Conservation (phyloP, 2,797 vertebrate species). For the Squalus acanthias region DNA sequence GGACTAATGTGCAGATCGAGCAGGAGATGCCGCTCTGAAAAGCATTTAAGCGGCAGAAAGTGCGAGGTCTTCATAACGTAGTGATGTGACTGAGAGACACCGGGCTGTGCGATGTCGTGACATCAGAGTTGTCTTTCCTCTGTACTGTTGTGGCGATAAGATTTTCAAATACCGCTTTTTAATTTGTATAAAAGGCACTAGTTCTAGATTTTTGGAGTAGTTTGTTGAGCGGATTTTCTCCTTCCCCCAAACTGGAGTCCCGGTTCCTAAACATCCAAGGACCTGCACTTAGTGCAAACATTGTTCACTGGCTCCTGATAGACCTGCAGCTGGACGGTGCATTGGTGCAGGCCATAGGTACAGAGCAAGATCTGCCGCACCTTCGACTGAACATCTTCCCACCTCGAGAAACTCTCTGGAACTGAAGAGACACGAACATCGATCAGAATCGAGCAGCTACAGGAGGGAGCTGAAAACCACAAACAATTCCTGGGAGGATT, state of each 20-base stretch:
- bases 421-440: not conserved
- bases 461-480: not conserved
- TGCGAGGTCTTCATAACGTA: not conserved
- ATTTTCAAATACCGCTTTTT: not conserved
- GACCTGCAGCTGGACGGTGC: not conserved
- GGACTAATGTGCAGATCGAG: not conserved
- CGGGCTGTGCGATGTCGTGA: too few relatives aligned
- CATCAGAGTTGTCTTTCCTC: not conserved
- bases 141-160: not conserved
- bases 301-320: not conserved
- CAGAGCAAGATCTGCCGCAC: not conserved
- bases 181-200: not conserved
- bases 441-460: not conserved
- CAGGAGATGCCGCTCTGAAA: not conserved
- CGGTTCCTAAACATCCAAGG: not conserved
- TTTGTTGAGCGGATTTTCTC: not conserved
- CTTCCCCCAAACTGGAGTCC: not conserved
- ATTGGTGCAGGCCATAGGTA: slow-evolving; percentile 6
- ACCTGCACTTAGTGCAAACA: not conserved
- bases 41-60: not conserved
- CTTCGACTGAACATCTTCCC: slow-evolving; percentile 20
- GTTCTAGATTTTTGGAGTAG: not conserved
- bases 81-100: not conserved
- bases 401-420: slow-evolving; percentile 17
- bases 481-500: too few relatives aligned